Conservation (phyloP, 2,888 invertebrate genomes). For the Trichopoda pennipes region DNA sequence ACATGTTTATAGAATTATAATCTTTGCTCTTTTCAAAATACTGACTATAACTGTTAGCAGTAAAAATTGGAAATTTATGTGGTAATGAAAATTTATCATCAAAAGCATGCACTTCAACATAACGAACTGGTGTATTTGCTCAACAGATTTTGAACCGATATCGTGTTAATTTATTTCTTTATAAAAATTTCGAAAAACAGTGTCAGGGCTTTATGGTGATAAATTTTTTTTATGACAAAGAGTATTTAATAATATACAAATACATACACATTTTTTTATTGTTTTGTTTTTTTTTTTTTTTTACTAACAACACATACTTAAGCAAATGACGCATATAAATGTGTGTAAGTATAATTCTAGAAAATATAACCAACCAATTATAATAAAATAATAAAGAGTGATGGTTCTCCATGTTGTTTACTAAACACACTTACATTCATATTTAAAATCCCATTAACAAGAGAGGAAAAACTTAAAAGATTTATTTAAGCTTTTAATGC, state of each 20-base stretch:
- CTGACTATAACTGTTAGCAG: too few species aligned
- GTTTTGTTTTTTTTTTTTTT: neutral
- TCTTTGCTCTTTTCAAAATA: too few species aligned
- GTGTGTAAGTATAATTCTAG: neutral
- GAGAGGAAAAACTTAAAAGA: slow-evolving; percentile 22
- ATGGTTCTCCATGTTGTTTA: neutral
- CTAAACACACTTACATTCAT: neutral
- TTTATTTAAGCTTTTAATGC: slow-evolving; percentile 63
- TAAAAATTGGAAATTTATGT: neutral
- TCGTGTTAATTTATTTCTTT: slow-evolving; percentile 38
- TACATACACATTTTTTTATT: slow-evolving; percentile 31
- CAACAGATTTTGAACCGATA: slow-evolving; percentile 4
- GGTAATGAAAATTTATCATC: slow-evolving; percentile 26
- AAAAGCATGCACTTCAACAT: neutral
- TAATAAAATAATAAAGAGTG: neutral
- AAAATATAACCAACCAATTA: neutral
- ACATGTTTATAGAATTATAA: too few species aligned
- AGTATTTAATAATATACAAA: slow-evolving; percentile 10
- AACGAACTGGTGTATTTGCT: too few species aligned
- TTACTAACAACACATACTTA: slow-evolving; percentile 43
- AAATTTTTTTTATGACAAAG: slow-evolving; percentile 30
- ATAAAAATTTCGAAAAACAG: slow-evolving; percentile 52
- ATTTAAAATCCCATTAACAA: slow-evolving; percentile 4
- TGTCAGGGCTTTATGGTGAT: slow-evolving; percentile 52
- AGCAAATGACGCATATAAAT: slow-evolving; percentile 55